phyloP scores from a whole-genome alignment of 2,113 vertebrate species.

The Connochaetes taurinus region DNA sequence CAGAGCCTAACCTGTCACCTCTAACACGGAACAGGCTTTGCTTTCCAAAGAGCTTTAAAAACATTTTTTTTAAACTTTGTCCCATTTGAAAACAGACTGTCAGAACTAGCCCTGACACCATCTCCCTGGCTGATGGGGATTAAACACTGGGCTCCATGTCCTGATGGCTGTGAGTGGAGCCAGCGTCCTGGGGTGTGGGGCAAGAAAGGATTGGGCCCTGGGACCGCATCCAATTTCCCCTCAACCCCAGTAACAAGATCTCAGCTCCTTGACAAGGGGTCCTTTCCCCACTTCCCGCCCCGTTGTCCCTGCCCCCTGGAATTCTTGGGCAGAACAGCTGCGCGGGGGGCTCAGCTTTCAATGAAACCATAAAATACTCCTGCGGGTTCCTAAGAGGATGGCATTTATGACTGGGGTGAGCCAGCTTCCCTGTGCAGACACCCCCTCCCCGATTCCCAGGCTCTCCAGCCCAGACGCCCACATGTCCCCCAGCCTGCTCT shows the following conservation, averaged over 20 bases:
- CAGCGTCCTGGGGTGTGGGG: slow-evolving; percentile 47
- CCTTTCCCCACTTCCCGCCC: slow-evolving; percentile 31
- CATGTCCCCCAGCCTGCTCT: slow-evolving; percentile 39
- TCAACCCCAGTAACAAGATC: slow-evolving; percentile 63
- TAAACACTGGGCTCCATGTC: background rate
- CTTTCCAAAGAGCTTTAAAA: background rate
- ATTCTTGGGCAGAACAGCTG: slow-evolving; percentile 67
- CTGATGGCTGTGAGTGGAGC: background rate
- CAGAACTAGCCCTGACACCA: background rate
- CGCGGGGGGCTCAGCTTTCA: slow-evolving; percentile 60
- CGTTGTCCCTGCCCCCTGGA: slow-evolving; percentile 42
- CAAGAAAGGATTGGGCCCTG: slow-evolving; percentile 48
- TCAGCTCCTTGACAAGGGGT: background rate
- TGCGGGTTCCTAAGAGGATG: slow-evolving; percentile 33
- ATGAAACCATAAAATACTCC: slow-evolving; percentile 73
- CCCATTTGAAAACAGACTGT: background rate
- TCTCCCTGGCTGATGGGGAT: background rate
- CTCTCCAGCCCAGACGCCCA: slow-evolving; percentile 46
- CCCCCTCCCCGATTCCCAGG: slow-evolving; percentile 67
- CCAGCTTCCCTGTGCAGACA: background rate
- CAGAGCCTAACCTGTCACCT: background rate
- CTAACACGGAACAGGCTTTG: background rate
- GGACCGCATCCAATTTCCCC: slow-evolving; percentile 57
- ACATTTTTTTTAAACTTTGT: background rate
- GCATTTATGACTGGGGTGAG: slow-evolving; percentile 69